A percentile compares a stretch with the other conserved stretches of the same genome.
These are phyloP conservation scores for Macrosiphum euphorbiae DNA, from an alignment of 2,888 invertebrate genomes.

Conservation along the genomic window DNA sequence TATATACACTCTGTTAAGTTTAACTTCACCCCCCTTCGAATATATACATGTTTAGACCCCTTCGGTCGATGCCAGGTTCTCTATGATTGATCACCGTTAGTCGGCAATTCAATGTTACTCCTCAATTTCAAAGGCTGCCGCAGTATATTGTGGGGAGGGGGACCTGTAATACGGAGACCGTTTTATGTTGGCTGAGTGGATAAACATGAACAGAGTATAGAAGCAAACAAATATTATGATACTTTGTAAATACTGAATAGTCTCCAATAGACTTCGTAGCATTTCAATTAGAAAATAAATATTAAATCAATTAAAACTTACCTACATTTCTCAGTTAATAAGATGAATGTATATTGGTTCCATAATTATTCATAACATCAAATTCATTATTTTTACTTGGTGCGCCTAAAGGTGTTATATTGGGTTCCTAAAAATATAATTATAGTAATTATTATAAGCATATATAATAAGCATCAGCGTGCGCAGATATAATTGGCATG, in stretches of 20 bases:
- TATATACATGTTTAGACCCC: background rate
- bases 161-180: too few relatives aligned
- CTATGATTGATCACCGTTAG: too few relatives aligned
- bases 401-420: conserved; percentile 47
- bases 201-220: background rate
- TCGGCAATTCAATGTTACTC: too few relatives aligned
- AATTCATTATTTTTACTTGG: conserved; percentile 60
- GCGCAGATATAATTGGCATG: background rate
- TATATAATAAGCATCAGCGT: background rate
- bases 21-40: background rate
- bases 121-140: too few relatives aligned
- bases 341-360: conserved; percentile 54
- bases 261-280: background rate
- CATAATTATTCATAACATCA: conserved; percentile 62
- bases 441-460: background rate
- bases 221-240: background rate
- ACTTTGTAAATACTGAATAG: background rate
- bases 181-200: too few relatives aligned
- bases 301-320: conserved; percentile 15
- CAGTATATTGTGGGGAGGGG: too few relatives aligned
- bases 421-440: conserved; percentile 50
- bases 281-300: background rate
- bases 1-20: background rate
- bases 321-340: conserved; percentile 26
- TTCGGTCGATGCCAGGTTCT: too few relatives aligned